Conservation (phyloP, 2,797 vertebrate species). For the Sphenodon punctatus region DNA sequence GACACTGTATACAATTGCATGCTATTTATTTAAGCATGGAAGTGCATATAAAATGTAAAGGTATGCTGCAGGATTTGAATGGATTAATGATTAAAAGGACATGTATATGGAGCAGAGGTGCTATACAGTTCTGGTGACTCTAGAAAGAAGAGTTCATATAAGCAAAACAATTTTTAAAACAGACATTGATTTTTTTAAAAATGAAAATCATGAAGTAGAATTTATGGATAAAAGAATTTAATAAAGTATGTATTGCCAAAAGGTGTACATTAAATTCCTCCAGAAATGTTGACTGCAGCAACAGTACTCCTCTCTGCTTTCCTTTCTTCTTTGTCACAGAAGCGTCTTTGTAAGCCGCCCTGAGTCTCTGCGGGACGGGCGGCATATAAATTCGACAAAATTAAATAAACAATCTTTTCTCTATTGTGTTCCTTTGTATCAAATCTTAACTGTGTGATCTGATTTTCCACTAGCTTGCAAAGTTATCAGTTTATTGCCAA, state of each 20-base stretch:
- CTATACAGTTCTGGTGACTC: not conserved
- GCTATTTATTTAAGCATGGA: not conserved
- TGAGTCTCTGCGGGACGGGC: too few relatives aligned
- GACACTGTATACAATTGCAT: not conserved
- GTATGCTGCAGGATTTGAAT: not conserved
- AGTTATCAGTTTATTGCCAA: not conserved
- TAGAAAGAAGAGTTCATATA: not conserved
- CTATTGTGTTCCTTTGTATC: not conserved
- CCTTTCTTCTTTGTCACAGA: not conserved
- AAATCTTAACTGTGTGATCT: not conserved
- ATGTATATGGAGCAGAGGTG: rapidly evolving
- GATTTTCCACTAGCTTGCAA: not conserved
- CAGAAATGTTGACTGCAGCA: not conserved
- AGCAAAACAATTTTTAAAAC: not conserved
- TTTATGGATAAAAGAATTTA: not conserved
- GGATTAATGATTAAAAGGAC: not conserved
- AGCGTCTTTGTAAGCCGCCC: not conserved
- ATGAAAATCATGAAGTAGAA: not conserved
- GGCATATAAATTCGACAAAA: too few relatives aligned
- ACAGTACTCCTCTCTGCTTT: not conserved
- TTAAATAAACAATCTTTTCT: too few relatives aligned
- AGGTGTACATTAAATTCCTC: not conserved
- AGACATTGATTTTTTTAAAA: not conserved
- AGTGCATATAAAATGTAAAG: not conserved
- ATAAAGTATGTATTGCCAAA: not conserved